Base-by-base conservation (phyloP, 2,888 invertebrate genomes). In the Patella caerulea region DNA sequence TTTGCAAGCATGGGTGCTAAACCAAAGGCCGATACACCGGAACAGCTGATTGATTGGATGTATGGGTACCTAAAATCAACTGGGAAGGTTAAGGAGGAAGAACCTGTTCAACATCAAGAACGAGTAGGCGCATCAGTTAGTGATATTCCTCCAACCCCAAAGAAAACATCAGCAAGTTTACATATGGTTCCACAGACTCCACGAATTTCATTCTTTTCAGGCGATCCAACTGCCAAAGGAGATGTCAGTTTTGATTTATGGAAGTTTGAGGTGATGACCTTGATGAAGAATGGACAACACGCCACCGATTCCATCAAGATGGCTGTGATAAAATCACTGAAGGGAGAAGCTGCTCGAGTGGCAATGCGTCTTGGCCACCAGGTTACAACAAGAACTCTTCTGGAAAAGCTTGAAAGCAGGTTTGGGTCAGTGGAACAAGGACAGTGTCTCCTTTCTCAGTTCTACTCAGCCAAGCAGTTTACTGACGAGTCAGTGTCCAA, bases 181-280 rank as follows among this genome's bases (percentile, higher is more conserved):
- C 56, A 56, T 56, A 56, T 56, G 56, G 56, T 56, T 56, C 56
- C 56, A 15, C 56, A 56, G 56, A 56, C 56, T 56, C 56, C 56
- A 15, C 55, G 55, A 55, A 55, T 55, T 55, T 55, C 55, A 55
- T 55, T 55, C 55, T 55, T 55, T 55, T 55, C 55, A 55, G 55
- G 55, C 55, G 55, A 55, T 55, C 55, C 55, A 55, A 14, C 55
- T 55, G 55, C 55, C 55, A 55, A 55, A 55, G 55, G 55, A 15
- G 55, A 55, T 55, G 15, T 55, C 11, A 55, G 55, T 55, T 55
- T 55, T 15, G 55, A 55, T 55, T 55, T 55, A 15, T 55, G 55
- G 55, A 55, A 55, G 55, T 55, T 55, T 15, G 55, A 55, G 55
- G 55, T 55, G 55, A 55, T 55, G 55, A 55, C 55, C 15, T 55